These are phyloP conservation scores for Chauna torquata DNA, from an alignment of 2,113 vertebrate genomes.

Conservation along the genomic window DNA sequence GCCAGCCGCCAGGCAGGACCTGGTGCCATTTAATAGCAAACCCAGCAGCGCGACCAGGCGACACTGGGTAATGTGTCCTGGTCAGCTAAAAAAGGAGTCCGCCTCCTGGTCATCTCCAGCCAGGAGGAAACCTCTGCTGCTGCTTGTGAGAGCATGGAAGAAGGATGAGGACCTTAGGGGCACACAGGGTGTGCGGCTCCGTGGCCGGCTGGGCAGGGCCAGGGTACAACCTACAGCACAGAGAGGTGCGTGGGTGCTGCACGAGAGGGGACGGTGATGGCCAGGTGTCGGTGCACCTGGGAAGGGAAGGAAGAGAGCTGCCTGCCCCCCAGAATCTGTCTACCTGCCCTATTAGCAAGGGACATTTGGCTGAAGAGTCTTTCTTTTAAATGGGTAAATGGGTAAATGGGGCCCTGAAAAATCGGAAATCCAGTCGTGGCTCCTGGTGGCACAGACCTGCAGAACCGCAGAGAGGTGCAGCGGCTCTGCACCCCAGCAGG, in stretches of 20 bases:
- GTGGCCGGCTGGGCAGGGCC: neutral
- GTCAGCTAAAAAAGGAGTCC: neutral
- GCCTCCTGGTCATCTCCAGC: neutral
- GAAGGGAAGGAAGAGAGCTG: neutral
- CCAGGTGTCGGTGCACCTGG: neutral
- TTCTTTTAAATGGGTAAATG: neutral
- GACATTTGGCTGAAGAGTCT: neutral
- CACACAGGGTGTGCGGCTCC: rapidly evolving
- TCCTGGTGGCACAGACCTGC: neutral
- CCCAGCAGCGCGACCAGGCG: rapidly evolving
- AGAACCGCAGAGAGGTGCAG: neutral
- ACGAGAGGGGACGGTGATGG: rapidly evolving
- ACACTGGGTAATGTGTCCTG: rapidly evolving
- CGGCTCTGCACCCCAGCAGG: neutral
- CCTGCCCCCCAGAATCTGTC: neutral
- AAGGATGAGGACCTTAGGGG: neutral
- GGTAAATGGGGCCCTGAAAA: neutral
- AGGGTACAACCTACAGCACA: neutral
- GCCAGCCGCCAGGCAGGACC: rapidly evolving
- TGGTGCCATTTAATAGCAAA: neutral
- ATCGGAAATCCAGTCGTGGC: neutral
- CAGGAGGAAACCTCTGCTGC: neutral
- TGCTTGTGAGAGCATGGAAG: neutral
- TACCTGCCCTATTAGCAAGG: rapidly evolving
- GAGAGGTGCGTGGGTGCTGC: neutral